phyloP scores from a whole-genome alignment of 2,797 vertebrate species.

The Vultur gryphus region DNA sequence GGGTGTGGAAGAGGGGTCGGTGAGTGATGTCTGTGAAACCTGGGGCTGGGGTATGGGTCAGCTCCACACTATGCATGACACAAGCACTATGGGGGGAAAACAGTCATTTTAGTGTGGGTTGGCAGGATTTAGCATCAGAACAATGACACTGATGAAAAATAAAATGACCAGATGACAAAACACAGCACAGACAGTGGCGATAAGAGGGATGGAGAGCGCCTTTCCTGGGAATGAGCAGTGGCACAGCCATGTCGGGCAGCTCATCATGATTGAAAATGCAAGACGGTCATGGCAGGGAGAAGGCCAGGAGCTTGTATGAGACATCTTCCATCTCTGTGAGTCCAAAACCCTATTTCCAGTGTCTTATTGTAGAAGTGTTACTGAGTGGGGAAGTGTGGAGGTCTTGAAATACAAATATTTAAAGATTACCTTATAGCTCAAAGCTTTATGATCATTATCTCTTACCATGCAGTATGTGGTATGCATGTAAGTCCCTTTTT shows the following conservation, averaged over 20 bases:
- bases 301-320: neutral
- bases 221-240: neutral
- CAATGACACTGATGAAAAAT: neutral
- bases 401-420: neutral
- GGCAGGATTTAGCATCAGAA: neutral
- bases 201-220: neutral
- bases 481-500: neutral
- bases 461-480: neutral
- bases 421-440: neutral
- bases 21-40: neutral
- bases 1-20: neutral
- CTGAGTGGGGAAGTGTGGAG: neutral
- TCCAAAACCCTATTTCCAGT: neutral
- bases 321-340: neutral
- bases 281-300: neutral
- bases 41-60: rapidly evolving
- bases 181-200: neutral
- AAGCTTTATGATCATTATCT: neutral
- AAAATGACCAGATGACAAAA: neutral
- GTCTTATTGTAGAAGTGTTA: neutral
- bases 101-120: neutral
- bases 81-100: neutral
- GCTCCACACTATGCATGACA: neutral
- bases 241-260: rapidly evolving
- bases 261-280: neutral